Evolutionary conservation across 1,140 invertebrate genomes (phyloP).

Genomic region (Leptinotarsa texana): DNA sequence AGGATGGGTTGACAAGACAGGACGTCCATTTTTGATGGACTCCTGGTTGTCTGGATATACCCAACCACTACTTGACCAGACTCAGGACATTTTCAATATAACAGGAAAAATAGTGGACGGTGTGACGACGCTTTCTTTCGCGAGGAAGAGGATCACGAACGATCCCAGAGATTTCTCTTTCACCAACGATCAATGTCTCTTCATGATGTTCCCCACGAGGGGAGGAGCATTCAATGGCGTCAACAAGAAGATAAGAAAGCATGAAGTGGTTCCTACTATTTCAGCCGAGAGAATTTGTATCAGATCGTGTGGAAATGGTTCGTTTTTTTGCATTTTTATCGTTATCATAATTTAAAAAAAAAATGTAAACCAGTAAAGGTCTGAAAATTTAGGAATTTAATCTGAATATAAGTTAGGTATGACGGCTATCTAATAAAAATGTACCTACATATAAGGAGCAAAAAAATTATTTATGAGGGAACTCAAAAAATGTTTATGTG

Average conservation of each 20-base stretch:
- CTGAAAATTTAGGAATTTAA: too few relatives aligned
- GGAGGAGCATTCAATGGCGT: conserved; percentile 83
- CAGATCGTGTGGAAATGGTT: conserved; percentile 70
- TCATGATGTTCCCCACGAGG: conserved; percentile 85
- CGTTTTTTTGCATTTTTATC: not conserved
- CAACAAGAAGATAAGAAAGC: conserved; percentile 85
- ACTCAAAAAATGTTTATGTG: too few relatives aligned
- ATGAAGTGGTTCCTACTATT: conserved; percentile 75
- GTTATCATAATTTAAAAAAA: too few relatives aligned
- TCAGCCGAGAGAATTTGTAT: conserved; percentile 84
- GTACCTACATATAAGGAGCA: too few relatives aligned
- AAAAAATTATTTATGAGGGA: too few relatives aligned
- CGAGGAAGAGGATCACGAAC: conserved; percentile 74
- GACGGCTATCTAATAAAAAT: too few relatives aligned
- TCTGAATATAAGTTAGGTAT: too few relatives aligned
- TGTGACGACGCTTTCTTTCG: conserved; percentile 78
- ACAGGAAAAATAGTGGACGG: conserved; percentile 75
- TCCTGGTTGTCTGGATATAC: conserved; percentile 82
- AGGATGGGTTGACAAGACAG: conserved; percentile 82
- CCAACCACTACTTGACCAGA: conserved; percentile 74
- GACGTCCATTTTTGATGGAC: conserved; percentile 83
- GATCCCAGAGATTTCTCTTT: conserved; percentile 85
- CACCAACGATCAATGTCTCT: conserved; percentile 79
- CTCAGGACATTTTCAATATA: conserved; percentile 76
- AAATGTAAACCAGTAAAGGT: too few relatives aligned